Conservation (phyloP, 1,140 invertebrate species). For the Neoseiulus cucumeris region DNA sequence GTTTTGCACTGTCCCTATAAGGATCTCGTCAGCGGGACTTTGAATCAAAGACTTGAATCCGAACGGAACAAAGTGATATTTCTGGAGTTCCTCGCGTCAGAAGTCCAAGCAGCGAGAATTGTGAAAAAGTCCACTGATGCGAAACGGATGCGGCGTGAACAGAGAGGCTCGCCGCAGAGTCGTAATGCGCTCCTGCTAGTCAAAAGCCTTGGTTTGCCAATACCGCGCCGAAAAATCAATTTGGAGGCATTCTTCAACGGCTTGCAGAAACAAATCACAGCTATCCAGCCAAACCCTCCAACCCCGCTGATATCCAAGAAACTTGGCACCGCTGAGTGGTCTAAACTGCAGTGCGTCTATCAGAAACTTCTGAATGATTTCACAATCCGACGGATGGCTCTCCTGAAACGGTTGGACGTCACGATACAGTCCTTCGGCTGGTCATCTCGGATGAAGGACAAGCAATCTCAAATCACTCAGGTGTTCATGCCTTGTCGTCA, state of each 20-base stretch:
- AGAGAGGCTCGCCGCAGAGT: not conserved
- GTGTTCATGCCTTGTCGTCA: not conserved
- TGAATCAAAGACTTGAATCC: not conserved
- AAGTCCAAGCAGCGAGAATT: not conserved
- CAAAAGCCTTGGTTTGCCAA: not conserved
- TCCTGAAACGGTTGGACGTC: not conserved
- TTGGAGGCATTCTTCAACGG: not conserved
- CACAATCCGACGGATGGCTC: slow-evolving; percentile 4
- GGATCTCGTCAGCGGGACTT: not conserved
- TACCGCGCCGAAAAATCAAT: not conserved
- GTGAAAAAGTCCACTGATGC: not conserved
- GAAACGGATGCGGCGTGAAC: not conserved
- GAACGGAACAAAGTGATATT: not conserved
- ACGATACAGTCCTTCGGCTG: not conserved
- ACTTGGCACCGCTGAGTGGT: not conserved
- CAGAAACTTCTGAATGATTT: not conserved
- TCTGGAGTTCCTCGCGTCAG: not conserved
- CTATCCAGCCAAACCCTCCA: not conserved
- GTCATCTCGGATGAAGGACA: slow-evolving; percentile 1
- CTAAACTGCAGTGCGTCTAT: not conserved
- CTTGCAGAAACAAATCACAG: not conserved
- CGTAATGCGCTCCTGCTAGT: not conserved
- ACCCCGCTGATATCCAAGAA: not conserved
- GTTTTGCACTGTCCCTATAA: not conserved
- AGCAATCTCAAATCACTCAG: not conserved